Evolutionary conservation across 2,888 invertebrate genomes (phyloP), one percentile per base, ranked within the genome.

Genomic region (Omphaloscelis lunosa): DNA sequence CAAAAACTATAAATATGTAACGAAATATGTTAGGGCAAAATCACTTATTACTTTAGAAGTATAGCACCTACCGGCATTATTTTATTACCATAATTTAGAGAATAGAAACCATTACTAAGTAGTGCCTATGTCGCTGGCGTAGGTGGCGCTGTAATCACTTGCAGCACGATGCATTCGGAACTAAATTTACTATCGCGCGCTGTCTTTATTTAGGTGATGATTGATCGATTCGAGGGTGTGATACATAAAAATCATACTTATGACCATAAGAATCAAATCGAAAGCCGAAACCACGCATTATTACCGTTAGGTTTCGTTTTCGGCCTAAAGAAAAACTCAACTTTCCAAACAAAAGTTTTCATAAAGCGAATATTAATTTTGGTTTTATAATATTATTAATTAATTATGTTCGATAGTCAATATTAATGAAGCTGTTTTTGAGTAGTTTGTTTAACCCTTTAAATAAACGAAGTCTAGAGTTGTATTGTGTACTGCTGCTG

Each of bases 381-480:
- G 86, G 69, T 79, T 72, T 79, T 59, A 67, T 62, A 51, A 69
- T 83, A 75, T 62, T 67, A 59, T 70, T 79, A 72, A 79, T 84
- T 84, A 82, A 85, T 85, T 85, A 74, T 59, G 51, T 63, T 79
- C 61, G 59, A 86, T 82, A 72, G 61, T 85, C 67, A 75, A 85
- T 74, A 39, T 79, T 61, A 63, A 70, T 67, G n/a, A 67, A 70
- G 17, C 23, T 69, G 34, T 75, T 70, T 66, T 20, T n/a, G n/a
- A 34, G 12, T 80, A 48, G 53, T 70, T 72, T 53, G 34, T 68
- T 59, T 17, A 68, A 69, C 48, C 23, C 23, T 48, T 56, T 27
- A 9, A 59, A 34, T 63, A 34, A 62, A 27, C 20, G 7, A 23
- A 20, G 56, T 6, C 1, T 11, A 8, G n/a, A 41, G 9, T 56